Evolutionary conservation across 2,113 vertebrate genomes (phyloP), one percentile per base, ranked within the genome.

Genomic region (Ailuropoda melanoleuca): DNA sequence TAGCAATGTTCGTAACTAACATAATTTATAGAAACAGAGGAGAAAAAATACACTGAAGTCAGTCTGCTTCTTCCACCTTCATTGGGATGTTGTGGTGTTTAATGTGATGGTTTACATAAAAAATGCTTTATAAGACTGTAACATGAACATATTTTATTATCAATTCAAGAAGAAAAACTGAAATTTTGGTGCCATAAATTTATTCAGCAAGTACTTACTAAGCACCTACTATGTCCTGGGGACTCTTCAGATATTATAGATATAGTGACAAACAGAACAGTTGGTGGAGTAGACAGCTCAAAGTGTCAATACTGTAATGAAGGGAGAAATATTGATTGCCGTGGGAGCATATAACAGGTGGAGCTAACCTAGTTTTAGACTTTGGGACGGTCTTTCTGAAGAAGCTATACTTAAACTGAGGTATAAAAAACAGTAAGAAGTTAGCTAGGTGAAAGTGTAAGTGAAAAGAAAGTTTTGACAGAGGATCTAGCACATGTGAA

Each of bases 1-100:
- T 64, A 66, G 6, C 21, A 72, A 48, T 93, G 24, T 74, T 92
- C 29, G 66, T 26, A 31, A 17, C 34, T 26, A 31, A 17, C 34
- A 37, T 53, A 93, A 91, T 89, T 94, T 50, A 85, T 5, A 83
- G 50, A 97, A 88, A 55, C 62, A 95, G 70, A 93, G 4, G 37
- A 17, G 37, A 80, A 93, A 68, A 96, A 92, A 50, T 48, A 53
- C 37, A 93, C 34, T 66, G 84, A 92, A 55, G 8, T 7, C 85
- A 37, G 6, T 18, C 85, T 97, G 24, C 12, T 82, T 66, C 26
- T 75, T 89, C 46, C 39, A 26, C 90, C 9, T 85, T 93, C 58
- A 89, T 53, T 85, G 46, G 46, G 12, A 92, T 75, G 9, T 37
- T 89, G 37, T 50, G 62, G 23, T 46, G 68, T 11, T 85, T 82